Base-by-base conservation (phyloP, 2,797 vertebrate genomes). In the Euthynnus affinis region DNA sequence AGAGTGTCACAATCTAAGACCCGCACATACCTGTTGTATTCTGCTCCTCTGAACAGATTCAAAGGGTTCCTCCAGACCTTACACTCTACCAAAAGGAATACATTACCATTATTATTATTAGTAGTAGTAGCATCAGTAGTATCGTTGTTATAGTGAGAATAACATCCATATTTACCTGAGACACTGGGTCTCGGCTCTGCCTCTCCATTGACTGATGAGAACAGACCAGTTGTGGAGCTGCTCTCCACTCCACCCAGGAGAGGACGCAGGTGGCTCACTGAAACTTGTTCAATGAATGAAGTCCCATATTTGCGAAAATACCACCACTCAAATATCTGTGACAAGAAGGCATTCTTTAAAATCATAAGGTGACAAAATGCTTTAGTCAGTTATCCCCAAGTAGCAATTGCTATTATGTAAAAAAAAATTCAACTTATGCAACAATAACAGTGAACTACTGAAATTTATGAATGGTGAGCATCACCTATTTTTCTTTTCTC, bases 261-360 rank as follows among this genome's bases (percentile, higher is more conserved):
- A 67, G 98, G 98, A 76, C 97, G 96, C 90, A 99, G 78, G 78
- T 99, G 98, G 88, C 96, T 99, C 88, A 99, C 96, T n/a, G 98
- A 99, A 12, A 99, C 97, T 95, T 99, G 98, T 87, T 99, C 98
- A 7, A 99, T 99, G 93, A 99, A 99, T 1, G 98, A 99, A 0
- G 97, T 98, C 74, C 98, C 98, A 0, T 99, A 98, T 74, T 99
- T 99, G 69, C 97, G 95, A 81, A 99, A 99, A 89, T 99, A 99
- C 97, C 98, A 99, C 97, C 98, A 99, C 91, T 99, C 98, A 94
- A 99, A 99, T 93, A 99, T 96, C 98, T 99, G 90, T 5, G 18
- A 44, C 0, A 57, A 55, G 17, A 46, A 71, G 22, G 27, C 14
- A 76, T 22, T 48, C 46, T 46, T 29, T 27, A 9, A 20, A 9